Evolutionary conservation across 2,797 vertebrate genomes (phyloP).

Genomic region (Coregonus sp.): DNA sequence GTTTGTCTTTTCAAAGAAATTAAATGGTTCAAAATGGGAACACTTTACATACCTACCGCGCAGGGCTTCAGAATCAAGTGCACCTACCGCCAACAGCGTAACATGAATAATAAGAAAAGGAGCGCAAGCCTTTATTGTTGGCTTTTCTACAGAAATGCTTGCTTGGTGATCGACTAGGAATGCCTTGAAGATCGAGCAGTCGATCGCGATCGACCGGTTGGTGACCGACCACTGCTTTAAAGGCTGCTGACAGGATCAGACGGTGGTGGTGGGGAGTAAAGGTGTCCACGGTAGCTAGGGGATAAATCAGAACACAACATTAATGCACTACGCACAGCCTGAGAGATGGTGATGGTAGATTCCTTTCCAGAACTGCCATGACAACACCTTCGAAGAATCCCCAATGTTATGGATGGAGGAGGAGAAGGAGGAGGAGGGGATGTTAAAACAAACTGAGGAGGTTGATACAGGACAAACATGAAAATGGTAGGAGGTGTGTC

Average conservation of each 20-base stretch:
- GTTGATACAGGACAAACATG: constrained; percentile 26
- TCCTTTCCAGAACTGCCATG: constrained; percentile 30
- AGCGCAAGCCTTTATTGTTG: no score
- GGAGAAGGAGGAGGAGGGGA: constrained; percentile 28
- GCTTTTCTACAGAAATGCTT: no score
- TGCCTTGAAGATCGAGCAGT: no score
- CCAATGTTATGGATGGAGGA: constrained; percentile 33
- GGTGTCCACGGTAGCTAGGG: constrained; percentile 56
- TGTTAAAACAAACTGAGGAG: constrained; percentile 24
- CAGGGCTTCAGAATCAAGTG: no score
- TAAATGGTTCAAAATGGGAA: no score
- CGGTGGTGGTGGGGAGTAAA: constrained; percentile 55
- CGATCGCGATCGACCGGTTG: no score
- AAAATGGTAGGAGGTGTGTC: constrained; percentile 29
- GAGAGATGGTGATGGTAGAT: constrained; percentile 29
- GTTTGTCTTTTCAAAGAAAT: no score
- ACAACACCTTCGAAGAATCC: constrained; percentile 45
- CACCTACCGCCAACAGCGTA: no score
- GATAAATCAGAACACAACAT: constrained; percentile 60
- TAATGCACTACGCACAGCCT: constrained; percentile 38
- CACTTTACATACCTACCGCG: no score
- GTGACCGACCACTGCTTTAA: not conserved
- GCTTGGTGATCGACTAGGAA: no score
- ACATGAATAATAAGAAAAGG: no score
- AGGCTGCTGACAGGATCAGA: constrained; percentile 67